Conservation (phyloP, 2,888 invertebrate species). For the Parapristionchus giblindavisi region DNA sequence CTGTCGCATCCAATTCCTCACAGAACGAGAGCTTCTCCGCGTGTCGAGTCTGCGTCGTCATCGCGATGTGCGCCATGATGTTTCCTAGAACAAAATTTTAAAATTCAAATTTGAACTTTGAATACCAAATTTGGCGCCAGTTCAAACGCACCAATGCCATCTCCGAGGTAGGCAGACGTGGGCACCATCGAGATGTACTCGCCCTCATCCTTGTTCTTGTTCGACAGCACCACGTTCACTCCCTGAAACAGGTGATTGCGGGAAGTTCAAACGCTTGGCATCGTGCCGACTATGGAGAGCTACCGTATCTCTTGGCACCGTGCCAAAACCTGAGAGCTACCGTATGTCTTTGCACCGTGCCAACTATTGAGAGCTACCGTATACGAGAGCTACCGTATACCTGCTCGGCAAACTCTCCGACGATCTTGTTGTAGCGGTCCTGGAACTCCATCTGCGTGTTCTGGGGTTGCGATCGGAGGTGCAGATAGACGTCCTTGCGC, state of each 20-base stretch:
- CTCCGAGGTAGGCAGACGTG: conserved; percentile 95
- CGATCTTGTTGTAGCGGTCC: conserved; percentile 85
- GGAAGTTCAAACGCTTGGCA: background rate
- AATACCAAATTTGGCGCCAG: too few species aligned
- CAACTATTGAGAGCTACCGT: too few species aligned
- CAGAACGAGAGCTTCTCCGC: conserved; percentile 87
- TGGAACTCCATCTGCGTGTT: conserved; percentile 94
- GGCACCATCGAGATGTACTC: conserved; percentile 94
- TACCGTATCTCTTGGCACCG: too few species aligned
- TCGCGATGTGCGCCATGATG: conserved; percentile 88
- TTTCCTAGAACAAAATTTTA: conserved; percentile 77
- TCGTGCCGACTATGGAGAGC: too few species aligned
- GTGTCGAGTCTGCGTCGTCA: conserved; percentile 88
- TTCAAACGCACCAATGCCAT: conserved; percentile 80
- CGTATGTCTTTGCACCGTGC: too few species aligned
- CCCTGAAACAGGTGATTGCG: conserved; percentile 75
- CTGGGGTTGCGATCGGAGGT: conserved; percentile 84
- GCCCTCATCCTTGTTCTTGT: conserved; percentile 91
- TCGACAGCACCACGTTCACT: conserved; percentile 91
- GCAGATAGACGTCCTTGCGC: conserved; percentile 89
- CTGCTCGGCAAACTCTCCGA: conserved; percentile 93
- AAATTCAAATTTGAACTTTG: background rate
- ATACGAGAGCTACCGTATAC: conserved; percentile 69
- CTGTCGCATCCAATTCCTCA: conserved; percentile 83
- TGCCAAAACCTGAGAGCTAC: too few species aligned